phyloP scores from a whole-genome alignment of 2,888 invertebrate genomes.

The Octodonta nipae region DNA sequence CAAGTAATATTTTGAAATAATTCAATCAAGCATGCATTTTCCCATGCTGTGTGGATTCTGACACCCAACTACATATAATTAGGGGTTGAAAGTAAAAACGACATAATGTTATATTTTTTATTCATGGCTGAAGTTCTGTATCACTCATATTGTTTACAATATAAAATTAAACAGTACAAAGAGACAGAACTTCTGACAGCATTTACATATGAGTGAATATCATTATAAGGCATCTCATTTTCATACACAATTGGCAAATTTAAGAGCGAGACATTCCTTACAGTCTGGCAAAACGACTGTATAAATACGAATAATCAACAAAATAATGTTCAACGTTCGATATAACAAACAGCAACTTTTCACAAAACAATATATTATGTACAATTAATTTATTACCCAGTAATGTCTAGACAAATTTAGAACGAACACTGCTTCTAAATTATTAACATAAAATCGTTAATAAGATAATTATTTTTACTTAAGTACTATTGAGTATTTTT shows the following conservation, averaged over 20 bases:
- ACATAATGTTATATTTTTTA: no score
- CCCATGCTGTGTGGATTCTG: no score
- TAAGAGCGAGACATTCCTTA: constrained; percentile 30
- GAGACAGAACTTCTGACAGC: no score
- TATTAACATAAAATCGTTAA: constrained; percentile 8
- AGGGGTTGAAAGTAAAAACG: no score
- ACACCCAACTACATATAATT: no score
- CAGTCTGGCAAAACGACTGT: constrained; percentile 21
- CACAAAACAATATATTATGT: constrained; percentile 31
- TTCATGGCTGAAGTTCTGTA: no score
- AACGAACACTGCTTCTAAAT: constrained; percentile 8
- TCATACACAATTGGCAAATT: constrained; percentile 21
- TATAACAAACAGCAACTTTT: constrained; percentile 30
- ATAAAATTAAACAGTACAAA: no score
- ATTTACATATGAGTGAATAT: no score
- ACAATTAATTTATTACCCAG: constrained; percentile 23
- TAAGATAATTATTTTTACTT: constrained; percentile 10
- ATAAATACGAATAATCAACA: constrained; percentile 31
- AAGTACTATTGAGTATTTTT: constrained; percentile 9
- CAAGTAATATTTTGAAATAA: no score
- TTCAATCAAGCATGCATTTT: no score
- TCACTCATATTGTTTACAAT: no score
- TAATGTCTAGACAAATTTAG: constrained; percentile 10
- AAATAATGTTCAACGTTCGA: constrained; percentile 34
- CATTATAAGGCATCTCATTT: constrained; percentile 30